phyloP scores from a whole-genome alignment of 1,140 invertebrate genomes.

The Tribolium madens region DNA sequence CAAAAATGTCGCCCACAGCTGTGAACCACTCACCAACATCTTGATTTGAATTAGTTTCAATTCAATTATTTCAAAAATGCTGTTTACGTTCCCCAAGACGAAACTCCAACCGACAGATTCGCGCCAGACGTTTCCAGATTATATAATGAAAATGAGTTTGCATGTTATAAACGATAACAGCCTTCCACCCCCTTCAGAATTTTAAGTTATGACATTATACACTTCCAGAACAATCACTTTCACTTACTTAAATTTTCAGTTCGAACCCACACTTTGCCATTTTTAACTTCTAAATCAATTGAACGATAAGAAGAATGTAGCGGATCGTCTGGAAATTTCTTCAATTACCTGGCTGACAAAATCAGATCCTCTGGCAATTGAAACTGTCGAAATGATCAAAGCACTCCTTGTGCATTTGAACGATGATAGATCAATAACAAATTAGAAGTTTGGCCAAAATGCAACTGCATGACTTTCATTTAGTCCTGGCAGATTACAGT shows the following conservation, averaged over 20 bases:
- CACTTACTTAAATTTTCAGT: background rate
- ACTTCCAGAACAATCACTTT: background rate
- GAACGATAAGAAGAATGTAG: background rate
- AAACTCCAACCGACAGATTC: conserved; percentile 8
- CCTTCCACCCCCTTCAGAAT: conserved; percentile 1
- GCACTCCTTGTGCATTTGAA: background rate
- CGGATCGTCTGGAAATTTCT: background rate
- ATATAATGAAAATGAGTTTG: conserved; percentile 27
- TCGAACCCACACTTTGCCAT: background rate
- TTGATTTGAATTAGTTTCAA: conserved; percentile 39
- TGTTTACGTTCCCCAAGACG: conserved; percentile 26
- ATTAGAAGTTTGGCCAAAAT: background rate
- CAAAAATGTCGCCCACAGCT: conserved; percentile 19
- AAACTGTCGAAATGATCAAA: background rate
- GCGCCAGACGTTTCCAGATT: conserved; percentile 7
- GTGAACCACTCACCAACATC: conserved; percentile 19
- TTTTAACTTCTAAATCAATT: background rate
- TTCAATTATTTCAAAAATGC: conserved; percentile 38
- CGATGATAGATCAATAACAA: background rate
- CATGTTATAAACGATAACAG: conserved; percentile 12
- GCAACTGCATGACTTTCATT: conserved; percentile 20
- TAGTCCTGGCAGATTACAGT: background rate
- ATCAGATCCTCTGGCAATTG: background rate
- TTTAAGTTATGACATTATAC: background rate
- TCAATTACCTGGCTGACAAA: background rate